Base-by-base conservation (phyloP, 53 echinoderm and acorn worm genomes). In the Mesocentrotus franciscanus region DNA sequence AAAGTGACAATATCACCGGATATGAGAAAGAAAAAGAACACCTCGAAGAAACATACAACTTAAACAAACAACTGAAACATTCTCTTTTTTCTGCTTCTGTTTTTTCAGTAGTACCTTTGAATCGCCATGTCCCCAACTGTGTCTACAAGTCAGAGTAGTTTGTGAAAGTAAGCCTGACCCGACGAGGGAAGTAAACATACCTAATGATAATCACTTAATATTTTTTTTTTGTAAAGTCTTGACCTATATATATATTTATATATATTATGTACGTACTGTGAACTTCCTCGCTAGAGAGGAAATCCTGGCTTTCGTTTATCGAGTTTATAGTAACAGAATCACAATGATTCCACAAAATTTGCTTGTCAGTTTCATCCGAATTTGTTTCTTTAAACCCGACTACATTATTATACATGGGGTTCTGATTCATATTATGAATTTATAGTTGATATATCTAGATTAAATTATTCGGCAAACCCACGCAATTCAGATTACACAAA, bases 271-370 rank as follows among this genome's bases (percentile, higher is more conserved):
- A 9, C 32, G 74, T 87, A 87, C 87, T 59, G 27, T 29, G 87
- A n/a, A 87, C 87, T 87, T 58, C 87, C 56, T 87, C 29, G 9
- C 22, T 27, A n/a, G 10, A 26, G 24, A 57, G 87, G 58, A 58
- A 27, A 58, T 3, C 10, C 27, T n/a, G 56, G n/a, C 58, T 87
- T 57, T 57, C 58, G 26, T n/a, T 87, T 14, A 64, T 20, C 16
- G 15, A 64, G 49, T 49, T 49, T 84, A 87, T 27, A 58, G n/a
- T 27, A n/a, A 58, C 16, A 87, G 10, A 87, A 58, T 56, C 58
- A 57, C 87, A 27, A 87, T 87, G 87, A 87, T 27, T 87, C 8
- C 27, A 87, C 87, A 87, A 87, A 85, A 87, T 57, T 17, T 58
- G 59, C 87, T 24, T 22, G 57, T 87, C 27, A 87, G n/a, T 42